These are phyloP conservation scores for Hydrochoerus hydrochaeris DNA, from an alignment of 2,113 vertebrate genomes.

Conservation along the genomic window DNA sequence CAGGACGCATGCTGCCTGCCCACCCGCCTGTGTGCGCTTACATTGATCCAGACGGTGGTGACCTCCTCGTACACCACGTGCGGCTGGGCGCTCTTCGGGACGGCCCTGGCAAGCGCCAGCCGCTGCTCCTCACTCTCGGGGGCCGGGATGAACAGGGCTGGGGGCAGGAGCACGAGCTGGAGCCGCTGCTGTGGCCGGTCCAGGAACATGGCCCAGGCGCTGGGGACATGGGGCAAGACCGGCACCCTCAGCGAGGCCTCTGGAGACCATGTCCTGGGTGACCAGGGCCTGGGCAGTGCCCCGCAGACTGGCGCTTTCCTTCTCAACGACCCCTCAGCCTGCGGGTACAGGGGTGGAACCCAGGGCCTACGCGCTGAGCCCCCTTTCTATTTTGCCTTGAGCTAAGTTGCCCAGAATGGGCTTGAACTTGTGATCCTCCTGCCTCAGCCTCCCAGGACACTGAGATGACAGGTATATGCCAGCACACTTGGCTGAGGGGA, in stretches of 20 bases:
- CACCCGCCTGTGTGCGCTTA: too few species aligned
- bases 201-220: slow-evolving; percentile 96
- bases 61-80: slow-evolving; percentile 95
- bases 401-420: neutral
- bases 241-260: neutral
- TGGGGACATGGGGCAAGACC: slow-evolving; percentile 68
- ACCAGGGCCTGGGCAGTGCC: neutral
- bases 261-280: neutral
- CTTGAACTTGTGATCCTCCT: neutral
- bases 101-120: slow-evolving; percentile 88
- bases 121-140: slow-evolving; percentile 90
- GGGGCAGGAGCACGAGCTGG: slow-evolving; percentile 94
- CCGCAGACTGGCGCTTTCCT: neutral
- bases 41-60: slow-evolving; percentile 98
- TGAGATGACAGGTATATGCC: neutral
- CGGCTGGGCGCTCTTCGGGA: slow-evolving; percentile 91
- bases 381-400: neutral
- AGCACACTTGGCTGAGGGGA: neutral
- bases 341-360: neutral
- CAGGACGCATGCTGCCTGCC: accelerated
- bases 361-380: neutral
- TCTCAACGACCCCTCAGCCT: neutral
- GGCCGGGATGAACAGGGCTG: slow-evolving; percentile 92
- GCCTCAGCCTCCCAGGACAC: neutral
- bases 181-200: slow-evolving; percentile 96